A percentile compares a stretch with the other conserved stretches of the same genome.
Conservation (phyloP, 2,113 vertebrate species). For the Rhinopithecus roxellana region DNA sequence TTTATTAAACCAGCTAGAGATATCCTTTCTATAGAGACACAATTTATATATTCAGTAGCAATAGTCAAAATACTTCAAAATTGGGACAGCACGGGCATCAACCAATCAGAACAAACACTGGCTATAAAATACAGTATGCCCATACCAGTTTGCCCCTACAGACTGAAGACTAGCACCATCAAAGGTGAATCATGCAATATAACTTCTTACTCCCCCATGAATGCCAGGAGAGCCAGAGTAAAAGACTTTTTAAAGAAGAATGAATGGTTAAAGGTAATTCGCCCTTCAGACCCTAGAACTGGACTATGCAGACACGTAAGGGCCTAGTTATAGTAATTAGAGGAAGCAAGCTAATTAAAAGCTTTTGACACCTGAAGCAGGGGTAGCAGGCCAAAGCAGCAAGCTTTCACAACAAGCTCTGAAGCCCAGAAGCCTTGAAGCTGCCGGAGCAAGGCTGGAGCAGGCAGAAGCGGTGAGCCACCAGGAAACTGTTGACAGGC, state of each 20-base stretch:
- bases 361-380: constrained; percentile 81
- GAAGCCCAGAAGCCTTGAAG: constrained; percentile 80
- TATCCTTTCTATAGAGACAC: neutral
- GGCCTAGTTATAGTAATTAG: constrained; percentile 62
- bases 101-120: neutral
- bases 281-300: constrained; percentile 45
- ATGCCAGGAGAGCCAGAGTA: neutral
- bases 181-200: constrained; percentile 29
- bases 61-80: constrained; percentile 35
- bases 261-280: constrained; percentile 32
- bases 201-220: constrained; percentile 1
- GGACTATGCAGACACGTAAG: constrained; percentile 51
- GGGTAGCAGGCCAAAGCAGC: constrained; percentile 81
- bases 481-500: constrained; percentile 79
- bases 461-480: constrained; percentile 81
- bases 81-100: neutral
- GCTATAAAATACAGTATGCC: neutral
- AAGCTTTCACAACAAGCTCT: constrained; percentile 81
- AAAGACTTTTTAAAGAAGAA: constrained; percentile 38
- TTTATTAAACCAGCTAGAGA: constrained; percentile 21
- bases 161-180: neutral
- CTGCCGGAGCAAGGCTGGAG: constrained; percentile 80
- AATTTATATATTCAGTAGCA: neutral
- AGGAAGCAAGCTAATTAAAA: constrained; percentile 81
- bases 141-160: neutral